phyloP scores from a whole-genome alignment of 1,140 invertebrate species.

The Drosophila pachea region DNA sequence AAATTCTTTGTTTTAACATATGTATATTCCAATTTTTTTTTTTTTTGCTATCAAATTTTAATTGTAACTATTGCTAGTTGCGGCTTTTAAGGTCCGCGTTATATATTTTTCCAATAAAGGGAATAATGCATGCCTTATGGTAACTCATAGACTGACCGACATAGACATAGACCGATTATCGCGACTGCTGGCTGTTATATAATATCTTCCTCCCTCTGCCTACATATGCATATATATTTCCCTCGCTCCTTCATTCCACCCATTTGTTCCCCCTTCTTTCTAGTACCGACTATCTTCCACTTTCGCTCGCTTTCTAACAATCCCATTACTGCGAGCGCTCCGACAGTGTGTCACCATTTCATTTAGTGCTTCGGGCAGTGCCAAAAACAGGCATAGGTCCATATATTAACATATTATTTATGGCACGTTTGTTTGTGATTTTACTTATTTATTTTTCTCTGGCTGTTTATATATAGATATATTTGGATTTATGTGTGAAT shows the following conservation, averaged over 20 bases:
- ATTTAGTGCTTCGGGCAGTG: constrained; percentile 36
- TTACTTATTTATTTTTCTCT: constrained; percentile 18
- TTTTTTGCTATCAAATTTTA: too few relatives aligned
- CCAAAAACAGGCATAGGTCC: constrained; percentile 35
- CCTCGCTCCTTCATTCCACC: neutral
- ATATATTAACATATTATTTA: constrained; percentile 70
- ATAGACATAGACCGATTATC: too few relatives aligned
- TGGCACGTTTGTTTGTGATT: constrained; percentile 33
- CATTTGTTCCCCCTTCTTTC: neutral
- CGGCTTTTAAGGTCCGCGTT: too few relatives aligned
- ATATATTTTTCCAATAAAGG: too few relatives aligned
- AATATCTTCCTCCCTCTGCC: too few relatives aligned
- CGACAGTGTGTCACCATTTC: constrained; percentile 58
- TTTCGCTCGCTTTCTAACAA: neutral
- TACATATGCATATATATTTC: too few relatives aligned
- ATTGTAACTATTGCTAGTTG: too few relatives aligned
- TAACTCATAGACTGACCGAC: too few relatives aligned
- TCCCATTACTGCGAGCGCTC: neutral
- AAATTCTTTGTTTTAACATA: too few relatives aligned
- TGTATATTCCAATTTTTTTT: too few relatives aligned
- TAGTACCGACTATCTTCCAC: neutral
- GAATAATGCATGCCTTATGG: too few relatives aligned
- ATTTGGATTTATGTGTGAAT: constrained; percentile 7
- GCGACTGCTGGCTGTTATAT: too few relatives aligned
- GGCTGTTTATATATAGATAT: constrained; percentile 32